A percentile compares a stretch with the other conserved stretches of the same genome.
phyloP scores from a whole-genome alignment of 2,797 vertebrate species.

The Sphenopsis melanotis region DNA sequence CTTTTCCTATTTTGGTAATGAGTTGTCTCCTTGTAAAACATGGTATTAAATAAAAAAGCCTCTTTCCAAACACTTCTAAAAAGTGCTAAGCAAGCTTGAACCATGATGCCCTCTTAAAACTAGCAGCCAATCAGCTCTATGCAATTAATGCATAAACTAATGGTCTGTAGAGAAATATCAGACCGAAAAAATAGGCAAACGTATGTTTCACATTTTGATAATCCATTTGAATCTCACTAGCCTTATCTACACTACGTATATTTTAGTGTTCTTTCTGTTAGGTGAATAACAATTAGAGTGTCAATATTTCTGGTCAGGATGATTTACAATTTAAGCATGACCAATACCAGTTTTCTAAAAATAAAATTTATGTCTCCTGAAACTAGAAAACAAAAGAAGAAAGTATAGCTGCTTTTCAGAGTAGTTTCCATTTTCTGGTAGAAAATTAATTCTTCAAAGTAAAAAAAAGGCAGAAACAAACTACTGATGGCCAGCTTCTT shows the following conservation, averaged over 20 bases:
- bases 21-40: background rate
- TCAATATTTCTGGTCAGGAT: background rate
- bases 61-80: background rate
- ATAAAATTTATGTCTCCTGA: background rate
- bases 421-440: background rate
- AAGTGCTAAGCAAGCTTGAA: background rate
- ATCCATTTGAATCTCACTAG: background rate
- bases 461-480: background rate
- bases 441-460: background rate
- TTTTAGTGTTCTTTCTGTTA: background rate
- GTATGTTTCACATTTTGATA: background rate
- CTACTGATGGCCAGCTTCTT: background rate
- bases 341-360: background rate
- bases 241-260: background rate
- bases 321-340: background rate
- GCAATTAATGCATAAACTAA: background rate
- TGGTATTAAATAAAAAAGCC: background rate
- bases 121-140: background rate
- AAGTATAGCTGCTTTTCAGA: background rate
- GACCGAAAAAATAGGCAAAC: background rate
- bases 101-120: background rate
- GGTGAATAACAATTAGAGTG: background rate
- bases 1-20: background rate
- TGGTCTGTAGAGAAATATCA: background rate
- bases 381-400: background rate